A percentile compares a stretch with the other conserved stretches of the same genome.
These are phyloP conservation scores for Apeltes quadracus DNA, from an alignment of 2,113 vertebrate genomes.

Conservation along the genomic window DNA sequence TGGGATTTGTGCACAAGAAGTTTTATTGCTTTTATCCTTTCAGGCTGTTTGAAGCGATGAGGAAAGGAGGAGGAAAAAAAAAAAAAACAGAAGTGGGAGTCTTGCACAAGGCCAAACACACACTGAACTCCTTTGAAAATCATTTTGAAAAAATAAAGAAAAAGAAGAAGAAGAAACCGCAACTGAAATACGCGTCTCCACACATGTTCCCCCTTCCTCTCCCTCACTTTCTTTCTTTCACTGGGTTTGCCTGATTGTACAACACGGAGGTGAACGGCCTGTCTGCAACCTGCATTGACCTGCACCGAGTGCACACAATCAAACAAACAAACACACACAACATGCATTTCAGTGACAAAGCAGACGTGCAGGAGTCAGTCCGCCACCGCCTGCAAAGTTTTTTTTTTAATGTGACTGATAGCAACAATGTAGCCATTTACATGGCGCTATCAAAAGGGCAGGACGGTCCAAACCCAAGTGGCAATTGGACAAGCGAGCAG, in stretches of 20 bases:
- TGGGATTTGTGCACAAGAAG: background rate
- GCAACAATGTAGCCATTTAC: slow-evolving; percentile 65
- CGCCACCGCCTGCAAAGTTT: slow-evolving; percentile 11
- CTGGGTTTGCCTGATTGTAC: slow-evolving; percentile 45
- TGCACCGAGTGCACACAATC: slow-evolving; percentile 16
- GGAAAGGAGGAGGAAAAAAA: background rate
- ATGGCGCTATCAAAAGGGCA: slow-evolving; percentile 56
- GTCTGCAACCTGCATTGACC: slow-evolving; percentile 56
- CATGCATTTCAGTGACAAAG: no score
- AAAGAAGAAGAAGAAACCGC: slow-evolving; percentile 47
- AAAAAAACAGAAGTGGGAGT: slow-evolving; percentile 12
- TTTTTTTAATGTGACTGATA: slow-evolving; percentile 46
- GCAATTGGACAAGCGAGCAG: slow-evolving; percentile 41
- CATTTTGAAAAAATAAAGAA: slow-evolving; percentile 37
- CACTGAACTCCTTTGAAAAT: slow-evolving; percentile 40
- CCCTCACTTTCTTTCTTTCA: background rate
- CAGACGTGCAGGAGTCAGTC: no score
- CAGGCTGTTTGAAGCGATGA: background rate
- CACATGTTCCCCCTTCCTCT: slow-evolving; percentile 6
- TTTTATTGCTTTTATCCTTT: slow-evolving; percentile 13
- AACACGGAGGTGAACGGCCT: slow-evolving; percentile 34
- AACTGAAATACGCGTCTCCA: slow-evolving; percentile 53
- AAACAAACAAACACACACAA: slow-evolving; percentile 10
- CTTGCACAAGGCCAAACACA: slow-evolving; percentile 20
- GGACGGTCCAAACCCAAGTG: slow-evolving; percentile 41